Evolutionary conservation across 2,797 vertebrate species (phyloP).

Genomic region (Nannoperca obscura): DNA sequence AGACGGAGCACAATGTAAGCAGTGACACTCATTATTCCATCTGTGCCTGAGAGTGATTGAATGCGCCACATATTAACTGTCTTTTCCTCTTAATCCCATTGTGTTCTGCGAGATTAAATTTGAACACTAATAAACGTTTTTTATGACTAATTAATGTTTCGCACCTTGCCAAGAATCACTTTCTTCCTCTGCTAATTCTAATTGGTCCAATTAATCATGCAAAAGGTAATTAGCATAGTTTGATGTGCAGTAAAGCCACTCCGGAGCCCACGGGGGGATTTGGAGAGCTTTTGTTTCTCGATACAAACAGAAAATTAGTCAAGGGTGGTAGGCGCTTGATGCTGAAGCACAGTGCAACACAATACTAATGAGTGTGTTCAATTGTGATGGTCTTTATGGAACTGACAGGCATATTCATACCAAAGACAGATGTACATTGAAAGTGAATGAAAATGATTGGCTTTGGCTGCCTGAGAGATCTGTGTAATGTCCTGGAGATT

Average conservation of each 20-base stretch:
- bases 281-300: constrained; percentile 82
- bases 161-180: constrained; percentile 88
- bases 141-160: constrained; percentile 87
- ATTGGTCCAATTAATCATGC: constrained; percentile 90
- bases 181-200: constrained; percentile 86
- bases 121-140: constrained; percentile 86
- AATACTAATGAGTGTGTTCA: constrained; percentile 82
- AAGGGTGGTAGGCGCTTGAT: constrained; percentile 80
- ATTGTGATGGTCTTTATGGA: constrained; percentile 75
- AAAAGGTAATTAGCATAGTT: constrained; percentile 88
- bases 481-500: constrained; percentile 53
- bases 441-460: constrained; percentile 61
- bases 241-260: constrained; percentile 86
- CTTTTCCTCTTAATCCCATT: constrained; percentile 84
- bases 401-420: constrained; percentile 81
- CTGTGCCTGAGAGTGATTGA: constrained; percentile 76
- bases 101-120: constrained; percentile 85
- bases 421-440: constrained; percentile 64
- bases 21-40: constrained; percentile 80
- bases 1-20: constrained; percentile 69
- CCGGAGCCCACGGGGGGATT: constrained; percentile 79
- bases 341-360: constrained; percentile 75
- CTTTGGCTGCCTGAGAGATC: constrained; percentile 50
- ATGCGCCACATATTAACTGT: constrained; percentile 80
- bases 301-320: constrained; percentile 87